Evolutionary conservation across 30 jellyfish, hydroid and myxozoan species (phyloP), one percentile per base, ranked within the genome.

Genomic region (Hydractinia echinata): DNA sequence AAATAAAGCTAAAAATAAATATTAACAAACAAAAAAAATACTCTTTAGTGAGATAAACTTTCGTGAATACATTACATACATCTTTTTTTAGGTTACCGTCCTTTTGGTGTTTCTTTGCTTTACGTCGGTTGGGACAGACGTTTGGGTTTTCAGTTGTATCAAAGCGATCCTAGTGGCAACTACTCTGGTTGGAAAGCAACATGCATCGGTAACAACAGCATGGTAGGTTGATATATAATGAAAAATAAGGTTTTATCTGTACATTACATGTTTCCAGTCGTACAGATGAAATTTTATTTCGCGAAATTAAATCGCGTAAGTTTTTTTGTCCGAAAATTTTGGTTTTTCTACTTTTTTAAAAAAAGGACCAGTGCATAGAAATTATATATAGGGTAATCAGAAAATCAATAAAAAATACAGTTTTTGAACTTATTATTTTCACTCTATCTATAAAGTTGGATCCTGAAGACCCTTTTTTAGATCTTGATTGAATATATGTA

Each of bases 181-280:
- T 95, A 89, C 79, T 89, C 98, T 53, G 97, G 99, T 8, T 95
- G 99, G 99, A 95, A 95, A 60, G 99, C 99, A 44, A 95, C 99
- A 4, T 95, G 99, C 81, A 95, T 95, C 70, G 99, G 99, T 51
- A 95, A 89, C 76, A 95, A 95, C 76, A 95, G 96, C 69, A 90
- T 86, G 49, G 97, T 89, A 85, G n/a, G 96, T 82, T 39, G n/a
- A 30, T 30, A 30, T 30, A 30, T 30, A 30, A 30, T 30, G 74
- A 7, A 6, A 64, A 58, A 11, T 58, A 58, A 13, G 15, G 18
- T 11, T 58, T 58, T 58, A 1, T 0, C 69, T 58, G 19, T 1
- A 58, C 19, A 58, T 58, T 58, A 58, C 19, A 11, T 58, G 2
- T 11, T 58, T 58, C 69, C 15, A 58, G 69, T 13, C 18, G 1